phyloP scores from a whole-genome alignment of 2,888 invertebrate genomes.

The Ormyrus nitidulus region DNA sequence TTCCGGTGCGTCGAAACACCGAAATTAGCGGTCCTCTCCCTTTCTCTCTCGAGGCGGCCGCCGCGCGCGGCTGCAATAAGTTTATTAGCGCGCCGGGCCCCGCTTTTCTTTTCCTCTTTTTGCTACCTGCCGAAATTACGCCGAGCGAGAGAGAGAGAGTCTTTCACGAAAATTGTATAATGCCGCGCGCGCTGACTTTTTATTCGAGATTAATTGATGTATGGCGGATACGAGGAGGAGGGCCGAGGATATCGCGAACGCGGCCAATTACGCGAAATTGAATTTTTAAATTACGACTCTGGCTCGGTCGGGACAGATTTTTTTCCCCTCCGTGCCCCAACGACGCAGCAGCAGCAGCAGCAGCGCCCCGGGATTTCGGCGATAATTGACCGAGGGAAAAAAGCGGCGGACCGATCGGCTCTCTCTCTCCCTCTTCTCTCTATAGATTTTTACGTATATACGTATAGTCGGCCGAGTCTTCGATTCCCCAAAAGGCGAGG shows the following conservation, averaged over 20 bases:
- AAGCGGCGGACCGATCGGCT: no score
- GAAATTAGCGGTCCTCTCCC: slow-evolving; percentile 33
- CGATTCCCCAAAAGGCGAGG: no score
- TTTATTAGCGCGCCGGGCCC: slow-evolving; percentile 31
- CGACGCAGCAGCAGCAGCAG: no score
- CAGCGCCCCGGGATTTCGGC: no score
- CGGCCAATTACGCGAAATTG: slow-evolving; percentile 43
- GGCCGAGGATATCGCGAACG: slow-evolving; percentile 27
- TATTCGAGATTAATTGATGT: slow-evolving; percentile 52
- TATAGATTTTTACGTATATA: no score
- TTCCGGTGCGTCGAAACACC: slow-evolving; percentile 55
- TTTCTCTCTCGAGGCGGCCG: neutral
- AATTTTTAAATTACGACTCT: slow-evolving; percentile 51
- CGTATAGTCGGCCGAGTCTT: no score
- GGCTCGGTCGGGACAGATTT: no score
- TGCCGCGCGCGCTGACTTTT: slow-evolving; percentile 26
- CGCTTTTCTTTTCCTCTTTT: slow-evolving; percentile 1
- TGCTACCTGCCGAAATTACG: slow-evolving; percentile 19
- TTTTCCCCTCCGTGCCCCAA: no score
- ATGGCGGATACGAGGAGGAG: slow-evolving; percentile 10
- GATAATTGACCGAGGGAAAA: no score
- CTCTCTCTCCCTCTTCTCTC: no score
- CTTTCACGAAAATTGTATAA: slow-evolving; percentile 48
- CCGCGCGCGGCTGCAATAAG: slow-evolving; percentile 33
- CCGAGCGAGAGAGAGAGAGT: neutral